A percentile compares a stretch with the other conserved stretches of the same genome.
These are phyloP conservation scores for Prenolepis imparis DNA, from an alignment of 2,888 invertebrate genomes.

Conservation along the genomic window DNA sequence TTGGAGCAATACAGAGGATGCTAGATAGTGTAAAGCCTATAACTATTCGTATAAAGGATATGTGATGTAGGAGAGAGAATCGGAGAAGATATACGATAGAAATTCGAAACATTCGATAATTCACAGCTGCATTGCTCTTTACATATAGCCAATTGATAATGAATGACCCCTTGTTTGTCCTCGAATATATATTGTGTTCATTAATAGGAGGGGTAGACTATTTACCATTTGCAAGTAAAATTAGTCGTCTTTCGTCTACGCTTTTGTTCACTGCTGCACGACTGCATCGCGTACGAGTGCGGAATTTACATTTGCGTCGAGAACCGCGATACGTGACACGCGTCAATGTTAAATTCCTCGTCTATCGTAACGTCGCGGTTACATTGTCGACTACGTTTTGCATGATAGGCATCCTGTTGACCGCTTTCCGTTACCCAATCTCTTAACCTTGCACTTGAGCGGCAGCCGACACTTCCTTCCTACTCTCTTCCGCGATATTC, in stretches of 20 bases:
- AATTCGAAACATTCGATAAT: constrained; percentile 16
- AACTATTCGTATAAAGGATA: constrained; percentile 18
- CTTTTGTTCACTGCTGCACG: background rate
- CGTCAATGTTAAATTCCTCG: background rate
- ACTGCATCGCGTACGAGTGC: background rate
- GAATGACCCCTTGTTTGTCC: background rate
- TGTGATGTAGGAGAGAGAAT: background rate
- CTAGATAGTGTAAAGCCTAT: background rate
- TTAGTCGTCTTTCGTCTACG: background rate
- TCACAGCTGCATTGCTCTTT: background rate
- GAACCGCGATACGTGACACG: background rate
- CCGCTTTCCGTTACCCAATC: constrained; percentile 48
- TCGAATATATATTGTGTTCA: background rate
- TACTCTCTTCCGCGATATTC: background rate
- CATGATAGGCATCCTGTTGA: background rate
- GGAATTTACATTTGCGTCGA: background rate
- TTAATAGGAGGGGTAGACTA: background rate
- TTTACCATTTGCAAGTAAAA: background rate
- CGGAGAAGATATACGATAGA: constrained; percentile 2
- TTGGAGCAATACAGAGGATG: constrained; percentile 9
- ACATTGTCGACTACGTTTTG: too few species aligned
- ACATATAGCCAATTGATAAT: background rate
- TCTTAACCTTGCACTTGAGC: constrained; percentile 51
- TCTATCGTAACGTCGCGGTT: constrained; percentile 27
- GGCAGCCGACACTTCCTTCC: constrained; percentile 29